Conservation (phyloP, 92 coral and sea anemone species). For the Bergia sp. region DNA sequence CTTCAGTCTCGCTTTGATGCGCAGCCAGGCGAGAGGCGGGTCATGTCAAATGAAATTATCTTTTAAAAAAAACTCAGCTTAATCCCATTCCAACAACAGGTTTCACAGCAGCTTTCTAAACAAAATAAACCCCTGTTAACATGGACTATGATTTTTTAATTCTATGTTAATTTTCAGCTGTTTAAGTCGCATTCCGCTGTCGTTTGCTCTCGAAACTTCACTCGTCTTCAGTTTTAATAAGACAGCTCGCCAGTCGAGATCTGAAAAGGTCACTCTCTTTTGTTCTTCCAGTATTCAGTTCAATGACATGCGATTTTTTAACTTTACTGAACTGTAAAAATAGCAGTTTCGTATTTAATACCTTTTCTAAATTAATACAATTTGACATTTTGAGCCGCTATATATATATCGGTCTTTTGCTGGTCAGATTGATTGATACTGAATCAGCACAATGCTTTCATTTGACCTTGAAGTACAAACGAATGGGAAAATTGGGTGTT, state of each 20-base stretch:
- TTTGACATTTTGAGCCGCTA: background rate
- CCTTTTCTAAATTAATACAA: background rate
- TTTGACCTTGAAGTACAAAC: background rate
- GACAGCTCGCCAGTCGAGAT: too few species aligned
- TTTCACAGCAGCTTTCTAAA: conserved; percentile 10
- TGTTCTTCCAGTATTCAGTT: background rate
- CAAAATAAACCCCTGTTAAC: conserved; percentile 3
- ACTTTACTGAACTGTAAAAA: background rate
- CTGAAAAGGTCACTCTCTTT: background rate
- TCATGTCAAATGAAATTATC: background rate
- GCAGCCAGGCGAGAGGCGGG: background rate
- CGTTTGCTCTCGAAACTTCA: background rate
- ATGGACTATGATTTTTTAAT: background rate
- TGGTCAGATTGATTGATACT: background rate
- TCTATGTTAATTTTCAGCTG: background rate
- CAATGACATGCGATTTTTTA: too few species aligned
- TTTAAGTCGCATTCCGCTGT: background rate
- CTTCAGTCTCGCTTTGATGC: conserved; percentile 42
- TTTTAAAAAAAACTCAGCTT: background rate
- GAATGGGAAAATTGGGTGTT: background rate
- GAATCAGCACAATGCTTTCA: background rate
- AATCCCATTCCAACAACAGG: conserved; percentile 3
- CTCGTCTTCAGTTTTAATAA: background rate
- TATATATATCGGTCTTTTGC: background rate
- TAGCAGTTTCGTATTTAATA: background rate